Evolutionary conservation across 1,140 invertebrate species (phyloP), one percentile per base, ranked within the genome.

Genomic region (Penaeus vannamei): DNA sequence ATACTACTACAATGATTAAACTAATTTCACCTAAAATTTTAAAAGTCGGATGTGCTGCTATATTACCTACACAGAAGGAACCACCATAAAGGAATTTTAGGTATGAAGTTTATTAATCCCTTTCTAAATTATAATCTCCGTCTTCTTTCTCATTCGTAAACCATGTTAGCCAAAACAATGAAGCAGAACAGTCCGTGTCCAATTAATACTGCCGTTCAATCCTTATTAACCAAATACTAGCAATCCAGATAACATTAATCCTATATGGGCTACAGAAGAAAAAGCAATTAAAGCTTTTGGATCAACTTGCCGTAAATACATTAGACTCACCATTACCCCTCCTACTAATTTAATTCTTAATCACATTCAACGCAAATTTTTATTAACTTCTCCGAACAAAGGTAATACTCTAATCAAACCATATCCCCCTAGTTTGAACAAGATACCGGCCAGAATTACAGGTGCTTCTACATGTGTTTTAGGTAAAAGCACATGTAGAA

Each of bases 391-490:
- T 0, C 2, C 12, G 26, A 85, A 85, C 12, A 53, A 7, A 36
- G 32, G 36, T 12, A 22, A n/a, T 20, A 46, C 4, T 69, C 42
- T 12, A 53, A 85, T n/a, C n/a, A 76, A 85, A n/a, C 42, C 84
- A 53, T 85, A 72, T 0, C 84, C 64, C 23, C 66, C 17, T 85
- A 85, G n/a, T n/a, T 85, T 85, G 53, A 85, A 76, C 59, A 76
- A 85, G 23, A 96, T 92, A 0, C 94, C 95, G 72, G 95, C 95
- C 93, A 96, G 95, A 95, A 96, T 94, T 92, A 95, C 92, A 26
- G 95, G 95, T 91, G 95, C 95, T 92, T 96, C 95, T 32, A 96
- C 95, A 95, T 96, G 95, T 93, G 95, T 95, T 86, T 95, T 96
- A 83, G 95, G 95, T 84, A n/a, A n/a, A 96, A 93, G 93, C 95